Evolutionary conservation across 2,888 invertebrate genomes (phyloP).

Genomic region (Drosophila infuscata): DNA sequence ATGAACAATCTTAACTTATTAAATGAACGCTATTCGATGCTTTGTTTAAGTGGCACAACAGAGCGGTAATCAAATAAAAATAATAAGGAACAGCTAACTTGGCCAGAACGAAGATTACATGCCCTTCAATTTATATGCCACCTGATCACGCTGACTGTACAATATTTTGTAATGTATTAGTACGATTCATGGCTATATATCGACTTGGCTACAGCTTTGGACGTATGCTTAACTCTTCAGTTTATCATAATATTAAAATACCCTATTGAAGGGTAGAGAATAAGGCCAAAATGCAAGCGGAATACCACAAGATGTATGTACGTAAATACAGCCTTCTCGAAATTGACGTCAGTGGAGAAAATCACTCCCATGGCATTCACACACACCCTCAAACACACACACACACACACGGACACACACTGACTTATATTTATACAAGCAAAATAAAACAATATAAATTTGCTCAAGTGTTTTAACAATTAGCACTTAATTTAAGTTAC

Average conservation of each 20-base stretch:
- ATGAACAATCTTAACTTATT: no score
- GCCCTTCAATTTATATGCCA: background rate
- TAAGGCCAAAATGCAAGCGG: constrained; percentile 33
- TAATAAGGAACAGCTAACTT: no score
- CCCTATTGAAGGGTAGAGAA: background rate
- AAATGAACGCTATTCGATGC: no score
- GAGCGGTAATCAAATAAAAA: background rate
- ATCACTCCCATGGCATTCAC: constrained; percentile 2
- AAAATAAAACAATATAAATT: constrained; percentile 52
- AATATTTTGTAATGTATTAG: background rate
- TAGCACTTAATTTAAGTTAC: constrained; percentile 64
- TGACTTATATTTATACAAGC: constrained; percentile 16
- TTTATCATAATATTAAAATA: background rate
- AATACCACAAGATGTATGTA: background rate
- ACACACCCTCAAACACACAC: background rate
- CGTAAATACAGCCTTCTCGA: constrained; percentile 5
- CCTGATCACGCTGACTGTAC: background rate
- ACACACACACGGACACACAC: constrained; percentile 2
- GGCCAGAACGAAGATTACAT: background rate
- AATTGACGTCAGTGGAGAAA: constrained; percentile 56
- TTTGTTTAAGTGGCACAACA: no score
- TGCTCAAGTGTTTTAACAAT: constrained; percentile 59
- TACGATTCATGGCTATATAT: background rate
- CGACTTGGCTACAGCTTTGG: background rate
- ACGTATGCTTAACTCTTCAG: background rate